A percentile compares a stretch with the other conserved stretches of the same genome.
phyloP scores from a whole-genome alignment of 2,113 vertebrate genomes.

The Synchiropus splendidus region DNA sequence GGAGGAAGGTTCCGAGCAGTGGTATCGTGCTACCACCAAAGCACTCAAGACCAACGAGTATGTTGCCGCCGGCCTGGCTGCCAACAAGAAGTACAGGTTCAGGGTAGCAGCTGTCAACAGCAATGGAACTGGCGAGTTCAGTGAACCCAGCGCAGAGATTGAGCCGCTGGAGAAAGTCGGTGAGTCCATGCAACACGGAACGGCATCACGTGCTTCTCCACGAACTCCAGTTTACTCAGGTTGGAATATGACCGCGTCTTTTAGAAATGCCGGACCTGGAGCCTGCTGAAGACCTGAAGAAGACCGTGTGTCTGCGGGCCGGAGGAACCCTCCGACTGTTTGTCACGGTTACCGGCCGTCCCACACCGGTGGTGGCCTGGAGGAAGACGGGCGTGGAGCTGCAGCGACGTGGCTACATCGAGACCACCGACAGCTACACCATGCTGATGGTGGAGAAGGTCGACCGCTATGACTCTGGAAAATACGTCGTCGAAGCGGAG shows the following conservation, averaged over 20 bases:
- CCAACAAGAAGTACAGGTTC: slow-evolving; percentile 85
- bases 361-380: slow-evolving; percentile 82
- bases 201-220: background rate
- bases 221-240: background rate
- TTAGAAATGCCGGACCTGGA: slow-evolving; percentile 94
- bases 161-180: slow-evolving; percentile 87
- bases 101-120: slow-evolving; percentile 85
- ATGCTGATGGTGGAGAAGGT: slow-evolving; percentile 87
- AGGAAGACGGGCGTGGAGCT: slow-evolving; percentile 87
- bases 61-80: slow-evolving; percentile 77
- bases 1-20: slow-evolving; percentile 83
- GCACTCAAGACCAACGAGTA: slow-evolving; percentile 77
- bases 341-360: slow-evolving; percentile 83
- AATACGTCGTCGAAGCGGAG: slow-evolving; percentile 92
- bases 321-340: slow-evolving; percentile 83
- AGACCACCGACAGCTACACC: slow-evolving; percentile 86
- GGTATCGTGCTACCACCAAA: slow-evolving; percentile 83
- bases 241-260: background rate
- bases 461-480: slow-evolving; percentile 90
- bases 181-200: slow-evolving; percentile 53
- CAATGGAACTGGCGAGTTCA: slow-evolving; percentile 90
- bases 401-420: slow-evolving; percentile 82
- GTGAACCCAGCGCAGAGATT: slow-evolving; percentile 77
- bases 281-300: slow-evolving; percentile 88
- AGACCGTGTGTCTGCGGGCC: slow-evolving; percentile 85